A percentile compares a stretch with the other conserved stretches of the same genome.
Conservation (phyloP, 2,113 vertebrate species). For the Perca flavescens region DNA sequence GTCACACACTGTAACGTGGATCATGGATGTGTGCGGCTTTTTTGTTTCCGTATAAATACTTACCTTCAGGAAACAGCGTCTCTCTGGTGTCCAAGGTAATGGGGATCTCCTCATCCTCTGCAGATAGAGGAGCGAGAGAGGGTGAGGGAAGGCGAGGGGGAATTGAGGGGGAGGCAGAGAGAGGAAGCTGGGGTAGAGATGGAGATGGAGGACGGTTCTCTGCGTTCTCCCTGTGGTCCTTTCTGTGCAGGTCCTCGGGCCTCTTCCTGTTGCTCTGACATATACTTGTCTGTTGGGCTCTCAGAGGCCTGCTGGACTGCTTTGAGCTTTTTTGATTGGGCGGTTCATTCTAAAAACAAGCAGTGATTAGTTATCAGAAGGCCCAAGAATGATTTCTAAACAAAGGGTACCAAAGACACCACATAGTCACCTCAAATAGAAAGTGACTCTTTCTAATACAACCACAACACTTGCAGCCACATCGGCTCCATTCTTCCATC, state of each 20-base stretch:
- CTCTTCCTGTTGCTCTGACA: slow-evolving; percentile 67
- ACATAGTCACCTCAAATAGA: not conserved
- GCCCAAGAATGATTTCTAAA: not conserved
- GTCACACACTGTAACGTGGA: not conserved
- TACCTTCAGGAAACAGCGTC: slow-evolving; percentile 84
- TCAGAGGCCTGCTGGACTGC: slow-evolving; percentile 56
- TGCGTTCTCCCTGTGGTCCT: slow-evolving; percentile 65
- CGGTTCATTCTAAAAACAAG: slow-evolving; percentile 71
- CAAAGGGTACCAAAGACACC: no score
- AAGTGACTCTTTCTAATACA: not conserved
- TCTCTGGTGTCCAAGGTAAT: slow-evolving; percentile 82
- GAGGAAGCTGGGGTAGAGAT: slow-evolving; percentile 54
- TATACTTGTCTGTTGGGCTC: slow-evolving; percentile 62
- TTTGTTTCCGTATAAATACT: not conserved
- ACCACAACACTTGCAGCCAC: not conserved
- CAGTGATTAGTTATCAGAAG: slow-evolving; percentile 1
- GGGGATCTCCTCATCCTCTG: slow-evolving; percentile 77
- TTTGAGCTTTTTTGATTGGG: slow-evolving; percentile 67
- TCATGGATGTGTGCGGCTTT: not conserved
- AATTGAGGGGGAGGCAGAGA: slow-evolving; percentile 40
- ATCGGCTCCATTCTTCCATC: not conserved
- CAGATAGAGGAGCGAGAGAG: slow-evolving; percentile 43
- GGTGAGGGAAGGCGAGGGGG: slow-evolving; percentile 54
- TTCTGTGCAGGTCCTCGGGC: slow-evolving; percentile 53
- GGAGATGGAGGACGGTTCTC: slow-evolving; percentile 65